Percentiles rank a stretch among this genome's conserved stretches.
Evolutionary conservation across 2,113 vertebrate species (phyloP).

Genomic region (Progne subis): DNA sequence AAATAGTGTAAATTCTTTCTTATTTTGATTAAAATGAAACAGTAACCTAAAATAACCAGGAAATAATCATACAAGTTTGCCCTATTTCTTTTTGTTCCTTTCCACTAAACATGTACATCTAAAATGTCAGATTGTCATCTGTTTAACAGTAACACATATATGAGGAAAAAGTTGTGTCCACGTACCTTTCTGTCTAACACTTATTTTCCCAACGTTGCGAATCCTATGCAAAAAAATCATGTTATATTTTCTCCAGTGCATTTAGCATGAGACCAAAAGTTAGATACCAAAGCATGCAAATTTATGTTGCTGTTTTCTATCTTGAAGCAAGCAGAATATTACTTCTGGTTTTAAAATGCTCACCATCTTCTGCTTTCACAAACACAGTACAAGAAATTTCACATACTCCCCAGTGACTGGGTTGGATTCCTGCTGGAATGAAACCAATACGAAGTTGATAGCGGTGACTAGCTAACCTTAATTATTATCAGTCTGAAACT

Average conservation of each 20-base stretch:
- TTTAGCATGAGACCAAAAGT: background rate
- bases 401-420: background rate
- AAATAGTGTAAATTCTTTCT: background rate
- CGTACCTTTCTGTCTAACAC: background rate
- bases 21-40: background rate
- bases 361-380: background rate
- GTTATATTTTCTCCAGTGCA: background rate
- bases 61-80: background rate
- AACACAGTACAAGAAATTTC: background rate
- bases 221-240: background rate
- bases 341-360: background rate
- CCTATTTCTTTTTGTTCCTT: background rate
- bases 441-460: background rate
- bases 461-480: background rate
- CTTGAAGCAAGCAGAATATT: background rate
- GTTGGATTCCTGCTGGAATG: background rate
- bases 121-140: background rate
- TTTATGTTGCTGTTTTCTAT: background rate
- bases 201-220: background rate
- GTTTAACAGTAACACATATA: rapidly evolving
- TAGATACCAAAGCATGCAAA: background rate
- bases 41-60: background rate
- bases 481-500: background rate
- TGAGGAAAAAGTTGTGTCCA: background rate
- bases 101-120: background rate